Base-by-base conservation (phyloP, 2,888 invertebrate species). In the Melanotus villosus region DNA sequence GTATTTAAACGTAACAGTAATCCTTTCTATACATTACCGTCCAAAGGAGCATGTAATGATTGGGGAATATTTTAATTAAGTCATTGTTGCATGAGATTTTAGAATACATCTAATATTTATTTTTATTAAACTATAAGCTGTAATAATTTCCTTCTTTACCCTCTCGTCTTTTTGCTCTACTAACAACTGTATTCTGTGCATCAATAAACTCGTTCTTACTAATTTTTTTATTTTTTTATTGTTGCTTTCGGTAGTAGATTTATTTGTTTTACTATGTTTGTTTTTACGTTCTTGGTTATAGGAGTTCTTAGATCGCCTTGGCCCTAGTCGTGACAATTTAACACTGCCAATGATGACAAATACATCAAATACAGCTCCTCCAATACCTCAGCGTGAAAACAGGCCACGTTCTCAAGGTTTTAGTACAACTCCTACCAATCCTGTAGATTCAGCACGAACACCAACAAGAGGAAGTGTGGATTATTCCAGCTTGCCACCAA, bases 331-430 rank as follows among this genome's bases (percentile, higher is more conserved):
- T 56, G 85, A 85, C 68, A 84, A 84, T 73, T 75, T 85, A 67
- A 83, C 84, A 65, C 78, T 85, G 70, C 84, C 84, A 41, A 84
- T 83, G 83, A 77, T 77, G 71, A 72, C 78, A 38, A 74, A 72
- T 54, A 75, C 70, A 43, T 84, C 81, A 7, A 78, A 77, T 4
- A 84, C 84, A 1, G 88, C 89, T 41, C 90, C 89, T 5, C 90
- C 90, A 1, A 89, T 90, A 76, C 90, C 90, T 0, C 88, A 88
- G 75, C 80, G 88, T 14, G 88, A 88, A 72, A 82, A 86, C 34
- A 85, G 89, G 12, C 90, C 90, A 0, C 85, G 88, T 43, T 90
- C 90, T 0, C 88, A 89, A 56, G 89, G 89, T 16, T 90, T 87
- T 74, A 84, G 80, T 60, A 84, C 84, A 21, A 84, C 71, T 2